These are phyloP conservation scores for Mactromeris polynyma DNA, from an alignment of 2,888 invertebrate genomes.

Conservation along the genomic window DNA sequence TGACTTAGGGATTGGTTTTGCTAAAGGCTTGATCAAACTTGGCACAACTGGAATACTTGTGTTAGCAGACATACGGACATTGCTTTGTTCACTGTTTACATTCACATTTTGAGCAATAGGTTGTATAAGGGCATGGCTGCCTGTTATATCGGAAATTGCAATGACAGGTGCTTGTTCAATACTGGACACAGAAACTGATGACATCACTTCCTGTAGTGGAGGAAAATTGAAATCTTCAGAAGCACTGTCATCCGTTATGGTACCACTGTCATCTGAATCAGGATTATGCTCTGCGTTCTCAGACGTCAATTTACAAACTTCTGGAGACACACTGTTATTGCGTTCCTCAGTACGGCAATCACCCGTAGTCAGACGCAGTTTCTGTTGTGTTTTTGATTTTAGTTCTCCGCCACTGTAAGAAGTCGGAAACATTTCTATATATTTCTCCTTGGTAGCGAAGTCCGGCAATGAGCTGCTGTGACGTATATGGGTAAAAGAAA, in stretches of 20 bases:
- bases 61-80: neutral
- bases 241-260: slow-evolving; percentile 65
- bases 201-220: slow-evolving; percentile 66
- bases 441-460: slow-evolving; percentile 56
- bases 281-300: neutral
- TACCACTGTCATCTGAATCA: slow-evolving; percentile 62
- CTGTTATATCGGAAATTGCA: slow-evolving; percentile 34
- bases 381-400: neutral
- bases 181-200: slow-evolving; percentile 29
- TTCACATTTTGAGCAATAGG: slow-evolving; percentile 19
- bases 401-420: slow-evolving; percentile 18
- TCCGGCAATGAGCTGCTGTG: slow-evolving; percentile 76
- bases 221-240: slow-evolving; percentile 70
- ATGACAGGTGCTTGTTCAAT: slow-evolving; percentile 34
- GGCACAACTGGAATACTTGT: neutral
- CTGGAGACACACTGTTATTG: slow-evolving; percentile 29
- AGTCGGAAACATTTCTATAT: slow-evolving; percentile 47
- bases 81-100: neutral
- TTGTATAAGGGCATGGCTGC: slow-evolving; percentile 18
- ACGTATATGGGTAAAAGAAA: slow-evolving; percentile 67
- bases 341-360: neutral
- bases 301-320: slow-evolving; percentile 18
- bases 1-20: neutral
- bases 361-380: neutral
- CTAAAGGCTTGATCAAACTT: neutral